Percentiles rank a stretch among this genome's conserved stretches.
These are phyloP conservation scores for Glyphotaelius pellucidus DNA, from an alignment of 2,888 invertebrate genomes.

Conservation along the genomic window DNA sequence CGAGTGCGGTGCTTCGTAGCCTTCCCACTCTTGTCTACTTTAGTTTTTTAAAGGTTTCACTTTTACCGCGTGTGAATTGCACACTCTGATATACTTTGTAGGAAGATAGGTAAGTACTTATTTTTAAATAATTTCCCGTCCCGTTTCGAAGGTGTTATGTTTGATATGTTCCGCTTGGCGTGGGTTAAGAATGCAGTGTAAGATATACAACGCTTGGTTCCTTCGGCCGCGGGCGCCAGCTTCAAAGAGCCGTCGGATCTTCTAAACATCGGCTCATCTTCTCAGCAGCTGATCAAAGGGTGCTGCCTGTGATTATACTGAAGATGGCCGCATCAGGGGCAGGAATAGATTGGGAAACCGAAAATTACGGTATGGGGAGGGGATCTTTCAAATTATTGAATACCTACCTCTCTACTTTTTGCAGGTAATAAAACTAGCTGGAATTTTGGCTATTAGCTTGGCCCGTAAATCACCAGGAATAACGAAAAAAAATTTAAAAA, in stretches of 20 bases:
- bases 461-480: background rate
- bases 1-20: too few relatives aligned
- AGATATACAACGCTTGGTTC: constrained; percentile 21
- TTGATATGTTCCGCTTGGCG: constrained; percentile 9
- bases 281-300: constrained; percentile 58
- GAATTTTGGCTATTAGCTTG: too few relatives aligned
- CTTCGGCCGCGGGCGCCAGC: constrained; percentile 52
- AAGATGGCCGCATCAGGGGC: background rate
- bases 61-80: too few relatives aligned
- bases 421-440: too few relatives aligned
- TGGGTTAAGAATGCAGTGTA: constrained; percentile 29
- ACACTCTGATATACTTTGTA: too few relatives aligned
- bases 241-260: constrained; percentile 53
- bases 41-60: too few relatives aligned
- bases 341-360: constrained; percentile 14
- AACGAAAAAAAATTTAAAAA: background rate
- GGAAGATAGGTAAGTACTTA: background rate
- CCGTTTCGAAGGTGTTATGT: constrained; percentile 3
- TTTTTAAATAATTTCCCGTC: background rate
- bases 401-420: too few relatives aligned
- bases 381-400: background rate
- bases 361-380: background rate
- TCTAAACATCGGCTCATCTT: constrained; percentile 61
- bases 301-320: background rate
- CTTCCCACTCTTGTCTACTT: too few relatives aligned